phyloP scores from a whole-genome alignment of 2,888 invertebrate genomes.

The Diachrysia chrysitis region DNA sequence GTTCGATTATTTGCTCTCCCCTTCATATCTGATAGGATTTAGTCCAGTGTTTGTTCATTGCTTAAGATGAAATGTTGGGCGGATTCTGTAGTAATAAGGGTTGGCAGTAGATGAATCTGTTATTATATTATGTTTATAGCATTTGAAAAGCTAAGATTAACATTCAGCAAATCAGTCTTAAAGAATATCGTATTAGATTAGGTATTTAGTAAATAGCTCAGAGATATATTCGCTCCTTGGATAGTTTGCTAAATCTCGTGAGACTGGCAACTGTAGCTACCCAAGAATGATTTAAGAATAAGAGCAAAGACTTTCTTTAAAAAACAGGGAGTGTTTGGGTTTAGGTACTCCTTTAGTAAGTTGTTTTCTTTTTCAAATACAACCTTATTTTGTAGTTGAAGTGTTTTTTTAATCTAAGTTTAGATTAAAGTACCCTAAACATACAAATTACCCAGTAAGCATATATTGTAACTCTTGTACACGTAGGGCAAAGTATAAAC shows the following conservation, averaged over 20 bases:
- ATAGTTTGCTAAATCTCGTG: too few species aligned
- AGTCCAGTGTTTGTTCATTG: slow-evolving; percentile 19
- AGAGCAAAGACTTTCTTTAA: too few species aligned
- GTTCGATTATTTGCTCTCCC: slow-evolving; percentile 49
- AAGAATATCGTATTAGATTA: too few species aligned
- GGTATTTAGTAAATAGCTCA: too few species aligned
- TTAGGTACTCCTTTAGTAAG: too few species aligned
- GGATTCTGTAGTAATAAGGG: slow-evolving; percentile 4
- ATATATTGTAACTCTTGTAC: background rate
- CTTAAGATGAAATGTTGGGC: slow-evolving; percentile 14
- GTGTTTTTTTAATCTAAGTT: background rate
- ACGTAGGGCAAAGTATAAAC: background rate
- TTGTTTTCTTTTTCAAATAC: background rate
- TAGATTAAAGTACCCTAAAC: background rate
- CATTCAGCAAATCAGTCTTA: too few species aligned
- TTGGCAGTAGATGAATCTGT: background rate
- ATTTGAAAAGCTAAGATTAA: background rate
- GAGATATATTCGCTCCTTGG: too few species aligned
- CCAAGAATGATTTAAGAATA: too few species aligned
- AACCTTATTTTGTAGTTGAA: background rate
- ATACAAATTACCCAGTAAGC: background rate
- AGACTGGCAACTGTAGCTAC: too few species aligned
- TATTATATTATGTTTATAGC: background rate
- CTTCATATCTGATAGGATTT: slow-evolving; percentile 42
- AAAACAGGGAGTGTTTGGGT: too few species aligned